Base-by-base conservation (phyloP, 53 echinoderm and acorn worm species). In the Crossaster papposus region DNA sequence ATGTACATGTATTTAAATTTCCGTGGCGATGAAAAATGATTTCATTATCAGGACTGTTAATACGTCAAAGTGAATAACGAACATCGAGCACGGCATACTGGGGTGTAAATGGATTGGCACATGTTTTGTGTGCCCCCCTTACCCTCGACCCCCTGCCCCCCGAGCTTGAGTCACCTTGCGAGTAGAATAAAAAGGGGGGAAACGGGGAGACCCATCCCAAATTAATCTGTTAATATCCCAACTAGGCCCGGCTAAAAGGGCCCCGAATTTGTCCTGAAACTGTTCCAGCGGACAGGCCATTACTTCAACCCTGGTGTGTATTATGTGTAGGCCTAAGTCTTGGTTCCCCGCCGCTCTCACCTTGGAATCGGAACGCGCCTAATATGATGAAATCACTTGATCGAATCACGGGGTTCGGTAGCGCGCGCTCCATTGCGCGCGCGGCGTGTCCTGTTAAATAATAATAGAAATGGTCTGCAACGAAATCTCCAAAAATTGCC, bases 361-460 rank as follows among this genome's bases (percentile, higher is more conserved):
- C 87, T 87, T 87, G 87, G 53, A 58, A 36, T 36, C 6, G 4
- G 34, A 63, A 87, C 87, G 76, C 87, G 62, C 58, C 76, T 77
- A 77, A 87, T 58, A 36, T 87, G 87, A 76, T 77, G 53, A 76
- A 36, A 87, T 87, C 87, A 51, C 51, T 77, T 87, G 87, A 87
- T 87, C 77, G 76, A 87, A 87, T 87, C 87, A 87, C 37, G 55
- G 64, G 18, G 17, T 22, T 36, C n/a, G 34, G 58, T 58, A 50
- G 36, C 30, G 74, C 53, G 50, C n/a, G 50, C 20, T 36, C 62
- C 58, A 35, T 70, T 36, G 65, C 36, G 15, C 53, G 65, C 36
- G 15, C 53, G 72, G n/a, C 70, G 58, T 32, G 36, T 72, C 70
- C 14, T 36, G 44, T 26, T 33, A 83, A 72, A 83, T 33, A 52